Conservation (phyloP, 2,888 invertebrate species). For the Dynastes tityus region DNA sequence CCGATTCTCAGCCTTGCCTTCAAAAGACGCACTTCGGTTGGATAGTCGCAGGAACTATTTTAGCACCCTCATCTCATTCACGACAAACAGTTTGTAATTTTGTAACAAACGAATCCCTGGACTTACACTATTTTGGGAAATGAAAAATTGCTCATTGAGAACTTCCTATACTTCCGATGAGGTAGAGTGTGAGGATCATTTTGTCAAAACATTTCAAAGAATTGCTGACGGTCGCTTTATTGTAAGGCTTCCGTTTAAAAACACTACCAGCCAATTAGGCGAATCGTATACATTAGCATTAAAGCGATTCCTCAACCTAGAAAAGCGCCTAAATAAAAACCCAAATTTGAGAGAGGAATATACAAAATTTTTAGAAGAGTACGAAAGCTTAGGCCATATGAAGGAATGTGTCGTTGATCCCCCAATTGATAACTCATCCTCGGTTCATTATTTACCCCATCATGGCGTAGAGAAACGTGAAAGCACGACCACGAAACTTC, state of each 20-base stretch:
- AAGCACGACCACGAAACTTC: background rate
- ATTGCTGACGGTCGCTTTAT: background rate
- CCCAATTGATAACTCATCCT: background rate
- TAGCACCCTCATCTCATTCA: too few species aligned
- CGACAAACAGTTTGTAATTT: too few species aligned
- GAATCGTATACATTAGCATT: conserved; percentile 8
- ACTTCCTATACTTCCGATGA: too few species aligned
- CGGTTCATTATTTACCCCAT: background rate
- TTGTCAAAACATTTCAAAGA: too few species aligned
- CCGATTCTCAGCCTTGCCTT: background rate
- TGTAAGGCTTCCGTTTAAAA: background rate
- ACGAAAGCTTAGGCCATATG: background rate
- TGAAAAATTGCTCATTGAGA: too few species aligned
- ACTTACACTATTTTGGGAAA: too few species aligned
- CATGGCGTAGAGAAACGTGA: background rate
- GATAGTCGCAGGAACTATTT: too few species aligned
- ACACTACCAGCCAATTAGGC: background rate
- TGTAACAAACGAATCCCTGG: too few species aligned
- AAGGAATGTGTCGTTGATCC: background rate
- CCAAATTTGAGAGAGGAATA: background rate
- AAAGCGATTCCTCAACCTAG: conserved; percentile 14
- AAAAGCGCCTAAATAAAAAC: conserved; percentile 1
- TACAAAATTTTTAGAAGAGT: background rate
- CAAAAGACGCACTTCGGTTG: too few species aligned
- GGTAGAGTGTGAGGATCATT: too few species aligned